phyloP scores from a whole-genome alignment of 2,888 invertebrate species.

The Mythimna vitellina region DNA sequence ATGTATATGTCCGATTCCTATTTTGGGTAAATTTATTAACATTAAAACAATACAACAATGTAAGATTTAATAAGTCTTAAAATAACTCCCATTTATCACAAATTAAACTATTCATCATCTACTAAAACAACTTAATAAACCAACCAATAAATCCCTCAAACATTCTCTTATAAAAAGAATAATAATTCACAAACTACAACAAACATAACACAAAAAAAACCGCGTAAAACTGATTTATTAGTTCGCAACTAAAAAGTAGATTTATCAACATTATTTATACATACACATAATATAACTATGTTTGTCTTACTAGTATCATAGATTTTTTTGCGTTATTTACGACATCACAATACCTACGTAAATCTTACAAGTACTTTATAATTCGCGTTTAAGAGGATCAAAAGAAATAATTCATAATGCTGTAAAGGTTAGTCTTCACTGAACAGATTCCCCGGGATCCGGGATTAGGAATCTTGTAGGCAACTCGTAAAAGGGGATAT shows the following conservation, averaged over 20 bases:
- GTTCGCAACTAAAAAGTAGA: constrained; percentile 26
- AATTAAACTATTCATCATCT: constrained; percentile 11
- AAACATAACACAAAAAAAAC: constrained; percentile 40
- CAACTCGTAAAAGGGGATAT: constrained; percentile 64
- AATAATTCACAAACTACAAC: constrained; percentile 24
- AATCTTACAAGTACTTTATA: constrained; percentile 30
- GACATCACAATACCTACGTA: constrained; percentile 29
- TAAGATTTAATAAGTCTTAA: background rate
- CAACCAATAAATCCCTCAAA: constrained; percentile 18
- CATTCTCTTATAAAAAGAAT: constrained; percentile 17
- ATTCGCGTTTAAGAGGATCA: constrained; percentile 48
- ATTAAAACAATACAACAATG: background rate
- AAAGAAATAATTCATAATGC: constrained; percentile 52
- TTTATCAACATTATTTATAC: constrained; percentile 37
- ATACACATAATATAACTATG: constrained; percentile 11
- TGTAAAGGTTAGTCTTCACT: constrained; percentile 38
- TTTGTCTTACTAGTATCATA: background rate
- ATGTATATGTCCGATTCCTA: too few species aligned
- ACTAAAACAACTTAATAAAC: constrained; percentile 25
- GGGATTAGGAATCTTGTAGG: constrained; percentile 52
- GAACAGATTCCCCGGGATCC: constrained; percentile 21
- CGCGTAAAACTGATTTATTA: constrained; percentile 49
- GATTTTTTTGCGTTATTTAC: constrained; percentile 42
- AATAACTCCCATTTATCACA: constrained; percentile 9
- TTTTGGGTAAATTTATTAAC: too few species aligned